Base-by-base conservation (phyloP, 2,113 vertebrate genomes). In the Stegostoma tigrinum region DNA sequence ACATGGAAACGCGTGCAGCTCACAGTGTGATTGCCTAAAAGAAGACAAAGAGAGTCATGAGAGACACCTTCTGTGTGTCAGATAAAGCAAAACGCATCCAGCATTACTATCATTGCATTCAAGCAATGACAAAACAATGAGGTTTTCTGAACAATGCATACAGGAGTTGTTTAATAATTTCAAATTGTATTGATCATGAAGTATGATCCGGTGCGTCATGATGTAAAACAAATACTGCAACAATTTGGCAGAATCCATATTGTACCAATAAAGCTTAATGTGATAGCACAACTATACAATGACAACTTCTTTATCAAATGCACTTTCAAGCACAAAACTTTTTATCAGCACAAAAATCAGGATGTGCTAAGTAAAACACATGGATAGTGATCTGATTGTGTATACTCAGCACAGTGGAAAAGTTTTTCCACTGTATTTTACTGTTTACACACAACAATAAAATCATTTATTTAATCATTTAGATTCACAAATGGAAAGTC, bases 1-100 rank as follows among this genome's bases (percentile, higher is more conserved):
- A 96, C 17, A 94, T 96, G 85, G 75, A 96, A 42, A 95, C 66
- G 48, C 95, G 95, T 96, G 95, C 38, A 15, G 64, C 70, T 86
- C 34, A 67, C 94, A 96, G 89, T 70, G n/a, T 96, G 52, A 94
- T 94, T 67, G 96, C 85, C 93, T 95, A 95, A 83, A 48, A 23
- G 24, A 55, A 52, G 68, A 90, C 19, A 3, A n/a, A 94, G 0
- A 19, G 38, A 67, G 4, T 19, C 61, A 30, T 5, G 23, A 70
- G 64, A n/a, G 34, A 64, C n/a, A 45, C 24, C 38, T 48, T 38
- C 1, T 17, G 21, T 21, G 10, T 66, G 21, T 42, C n/a, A 23
- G 55, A 45, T 94, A 45, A 55, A 24, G n/a, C 8, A 24, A 21
- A 45, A 67, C 6, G 2, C 93, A 70, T 24, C 19, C 66, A 42